phyloP scores from a whole-genome alignment of 2,797 vertebrate species.

The Geotria australis region DNA sequence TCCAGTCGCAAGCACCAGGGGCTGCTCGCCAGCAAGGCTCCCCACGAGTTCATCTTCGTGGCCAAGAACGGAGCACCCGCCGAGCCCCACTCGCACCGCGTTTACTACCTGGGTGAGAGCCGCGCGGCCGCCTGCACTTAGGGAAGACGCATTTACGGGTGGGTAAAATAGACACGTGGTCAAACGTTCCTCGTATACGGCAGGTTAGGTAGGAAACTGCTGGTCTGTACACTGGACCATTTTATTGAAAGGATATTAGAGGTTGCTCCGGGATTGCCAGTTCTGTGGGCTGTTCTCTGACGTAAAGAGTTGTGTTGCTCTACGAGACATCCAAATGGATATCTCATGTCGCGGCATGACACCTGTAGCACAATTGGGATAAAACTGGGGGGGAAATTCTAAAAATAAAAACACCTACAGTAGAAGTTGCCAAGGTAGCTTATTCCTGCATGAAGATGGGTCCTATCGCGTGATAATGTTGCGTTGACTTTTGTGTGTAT shows the following conservation, averaged over 20 bases:
- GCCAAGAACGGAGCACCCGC: constrained; percentile 44
- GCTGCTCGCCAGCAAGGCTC: constrained; percentile 77
- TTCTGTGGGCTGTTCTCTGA: too few relatives aligned
- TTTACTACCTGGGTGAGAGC: constrained; percentile 68
- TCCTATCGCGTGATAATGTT: constrained; percentile 1
- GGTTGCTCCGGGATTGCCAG: too few relatives aligned
- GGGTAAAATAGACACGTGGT: neutral
- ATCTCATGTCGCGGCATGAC: too few relatives aligned
- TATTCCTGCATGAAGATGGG: neutral
- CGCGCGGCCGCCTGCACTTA: too few relatives aligned
- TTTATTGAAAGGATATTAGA: neutral
- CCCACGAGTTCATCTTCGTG: constrained; percentile 88
- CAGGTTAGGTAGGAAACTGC: neutral
- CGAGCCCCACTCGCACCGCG: constrained; percentile 61
- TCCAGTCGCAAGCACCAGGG: constrained; percentile 84
- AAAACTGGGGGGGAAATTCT: too few relatives aligned
- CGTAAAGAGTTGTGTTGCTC: too few relatives aligned
- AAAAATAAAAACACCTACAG: too few relatives aligned
- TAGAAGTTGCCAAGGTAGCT: too few relatives aligned
- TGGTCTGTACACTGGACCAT: neutral
- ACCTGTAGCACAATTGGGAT: too few relatives aligned
- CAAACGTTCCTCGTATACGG: neutral
- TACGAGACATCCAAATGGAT: too few relatives aligned
- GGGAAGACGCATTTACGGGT: too few relatives aligned
- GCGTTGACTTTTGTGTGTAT: neutral